Base-by-base conservation (phyloP, 2,888 invertebrate species). In the Coelopa pilipes region DNA sequence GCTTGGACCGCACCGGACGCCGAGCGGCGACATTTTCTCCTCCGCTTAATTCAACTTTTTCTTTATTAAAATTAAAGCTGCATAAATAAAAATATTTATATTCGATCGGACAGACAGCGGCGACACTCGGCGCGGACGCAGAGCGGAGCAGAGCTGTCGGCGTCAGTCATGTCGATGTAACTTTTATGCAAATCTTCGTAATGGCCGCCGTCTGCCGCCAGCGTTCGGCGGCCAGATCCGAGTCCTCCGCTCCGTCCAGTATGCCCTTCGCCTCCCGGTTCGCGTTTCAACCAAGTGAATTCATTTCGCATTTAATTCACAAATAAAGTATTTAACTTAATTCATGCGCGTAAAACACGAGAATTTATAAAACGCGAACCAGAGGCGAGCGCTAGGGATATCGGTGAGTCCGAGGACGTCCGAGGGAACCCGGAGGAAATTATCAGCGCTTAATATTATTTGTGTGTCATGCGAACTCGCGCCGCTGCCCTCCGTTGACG, bases 251-350 rank as follows among this genome's bases (percentile, higher is more conserved):
- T 7, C 34, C 4, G 34, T n/a, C n/a, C n/a, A n/a, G n/a, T n/a
- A 53, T 11, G 53, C n/a, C 15, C 15, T 53, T n/a, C n/a, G 53
- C 15, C 53, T 21, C 24, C 3, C 62, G 10, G 34, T 12, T 13
- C 73, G 73, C 69, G 60, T 60, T 75, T 75, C 71, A 62, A 21
- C 21, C 49, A 70, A 60, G 60, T 60, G 74, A 85, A 81, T 83
- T 81, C 80, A 82, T 81, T 81, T 80, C 70, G 76, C 79, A 79
- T 80, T 84, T 80, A 81, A 80, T 82, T 81, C 76, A 79, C 76
- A 78, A 80, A 83, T 84, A 85, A 85, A 83, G 78, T 83, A 79
- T 81, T 78, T 81, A 81, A 81, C 78, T 83, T 83, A 83, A 82
- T 80, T 83, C 78, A 78, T 79, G 80, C 79, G 79, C 79, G 80